Conservation (phyloP, 2,888 invertebrate genomes). For the Pinctada fucata region DNA sequence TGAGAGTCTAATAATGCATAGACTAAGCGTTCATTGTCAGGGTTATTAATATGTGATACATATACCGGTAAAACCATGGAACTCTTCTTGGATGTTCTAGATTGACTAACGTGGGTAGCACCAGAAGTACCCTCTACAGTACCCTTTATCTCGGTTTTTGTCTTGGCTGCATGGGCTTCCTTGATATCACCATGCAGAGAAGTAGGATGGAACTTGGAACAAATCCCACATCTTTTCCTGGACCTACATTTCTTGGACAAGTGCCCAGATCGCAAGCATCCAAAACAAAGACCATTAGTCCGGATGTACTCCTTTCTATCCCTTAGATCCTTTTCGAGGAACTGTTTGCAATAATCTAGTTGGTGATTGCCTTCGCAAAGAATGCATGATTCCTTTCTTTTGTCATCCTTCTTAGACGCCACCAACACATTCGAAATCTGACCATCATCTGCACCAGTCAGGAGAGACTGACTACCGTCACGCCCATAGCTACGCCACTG, state of each 20-base stretch:
- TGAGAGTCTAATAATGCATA: constrained; percentile 55
- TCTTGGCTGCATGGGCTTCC: neutral
- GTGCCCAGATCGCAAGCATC: constrained; percentile 50
- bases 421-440: neutral
- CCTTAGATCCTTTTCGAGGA: constrained; percentile 28
- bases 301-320: constrained; percentile 39
- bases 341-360: constrained; percentile 34
- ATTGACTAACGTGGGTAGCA: constrained; percentile 16
- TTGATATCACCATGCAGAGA: constrained; percentile 40
- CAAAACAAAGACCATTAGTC: constrained; percentile 49
- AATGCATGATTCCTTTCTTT: constrained; percentile 4
- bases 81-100: constrained; percentile 14
- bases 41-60: constrained; percentile 41
- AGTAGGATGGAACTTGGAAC: constrained; percentile 48
- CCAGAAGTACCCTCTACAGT: neutral
- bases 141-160: neutral
- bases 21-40: constrained; percentile 44
- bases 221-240: constrained; percentile 37
- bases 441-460: constrained; percentile 17
- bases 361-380: constrained; percentile 30
- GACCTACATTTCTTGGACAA: constrained; percentile 43
- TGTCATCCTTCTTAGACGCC: neutral
- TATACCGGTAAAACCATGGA: constrained; percentile 51
- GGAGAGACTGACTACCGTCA: constrained; percentile 20
- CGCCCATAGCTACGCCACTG: neutral